Evolutionary conservation across 2,113 vertebrate genomes (phyloP).

Genomic region (Platycercus adscitus): DNA sequence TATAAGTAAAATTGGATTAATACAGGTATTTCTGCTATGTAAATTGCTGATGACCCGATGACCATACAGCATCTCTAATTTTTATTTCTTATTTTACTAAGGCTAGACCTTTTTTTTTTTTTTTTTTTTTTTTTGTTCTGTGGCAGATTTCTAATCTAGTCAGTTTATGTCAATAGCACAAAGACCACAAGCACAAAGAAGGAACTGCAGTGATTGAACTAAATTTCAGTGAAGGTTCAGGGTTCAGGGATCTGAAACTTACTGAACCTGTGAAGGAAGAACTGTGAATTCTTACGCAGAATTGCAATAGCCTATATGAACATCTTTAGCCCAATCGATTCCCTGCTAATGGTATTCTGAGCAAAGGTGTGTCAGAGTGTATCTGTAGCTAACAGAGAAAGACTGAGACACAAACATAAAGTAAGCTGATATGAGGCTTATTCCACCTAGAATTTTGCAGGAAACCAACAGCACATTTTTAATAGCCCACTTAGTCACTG

Average conservation of each 20-base stretch:
- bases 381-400: neutral
- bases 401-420: neutral
- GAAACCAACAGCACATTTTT: neutral
- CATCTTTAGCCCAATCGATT: neutral
- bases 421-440: neutral
- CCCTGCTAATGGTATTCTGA: neutral
- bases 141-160: neutral
- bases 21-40: neutral
- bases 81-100: neutral
- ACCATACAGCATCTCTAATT: neutral
- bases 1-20: neutral
- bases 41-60: neutral
- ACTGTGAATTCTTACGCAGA: neutral
- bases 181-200: neutral
- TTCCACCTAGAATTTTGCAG: neutral
- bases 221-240: neutral
- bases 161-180: neutral
- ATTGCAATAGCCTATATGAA: neutral
- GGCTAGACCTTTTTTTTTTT: neutral
- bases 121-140: neutral
- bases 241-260: neutral
- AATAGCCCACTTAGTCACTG: neutral
- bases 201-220: accelerated
- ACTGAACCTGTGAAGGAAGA: neutral
- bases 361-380: neutral